Percentiles rank a stretch among this genome's conserved stretches.
These are phyloP conservation scores for Danio choprae DNA, from an alignment of 2,797 vertebrate species.

Conservation along the genomic window DNA sequence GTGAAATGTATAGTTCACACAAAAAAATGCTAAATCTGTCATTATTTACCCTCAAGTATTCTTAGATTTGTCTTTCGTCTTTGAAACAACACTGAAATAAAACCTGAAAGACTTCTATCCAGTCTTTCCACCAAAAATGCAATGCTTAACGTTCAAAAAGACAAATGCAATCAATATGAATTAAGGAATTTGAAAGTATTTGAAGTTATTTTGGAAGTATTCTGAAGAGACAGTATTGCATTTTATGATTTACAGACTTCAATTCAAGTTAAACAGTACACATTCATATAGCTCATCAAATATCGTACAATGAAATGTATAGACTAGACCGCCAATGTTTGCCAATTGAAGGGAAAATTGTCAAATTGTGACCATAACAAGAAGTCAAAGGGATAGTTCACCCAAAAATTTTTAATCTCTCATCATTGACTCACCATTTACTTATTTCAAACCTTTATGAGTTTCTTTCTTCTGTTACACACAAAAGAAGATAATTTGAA, in stretches of 20 bases:
- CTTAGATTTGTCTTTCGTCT: background rate
- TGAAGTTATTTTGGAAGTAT: no score
- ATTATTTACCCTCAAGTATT: background rate
- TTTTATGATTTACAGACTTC: background rate
- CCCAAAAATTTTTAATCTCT: no score
- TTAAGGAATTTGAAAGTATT: background rate
- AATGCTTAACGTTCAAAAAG: background rate
- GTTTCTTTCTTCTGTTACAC: no score
- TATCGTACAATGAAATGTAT: background rate
- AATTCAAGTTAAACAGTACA: background rate
- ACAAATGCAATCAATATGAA: background rate
- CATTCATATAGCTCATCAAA: background rate
- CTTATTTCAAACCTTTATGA: no score
- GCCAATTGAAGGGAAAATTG: no score
- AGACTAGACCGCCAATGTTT: no score
- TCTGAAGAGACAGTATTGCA: background rate
- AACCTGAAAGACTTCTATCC: background rate
- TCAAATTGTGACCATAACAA: no score
- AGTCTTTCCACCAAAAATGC: background rate
- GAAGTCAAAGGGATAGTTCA: no score
- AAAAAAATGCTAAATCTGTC: background rate
- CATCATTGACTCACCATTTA: no score
- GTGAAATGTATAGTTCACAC: background rate
- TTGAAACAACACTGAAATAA: background rate
- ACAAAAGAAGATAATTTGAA: no score